Base-by-base conservation (phyloP, 2,888 invertebrate genomes). In the Euzophera pinguis region DNA sequence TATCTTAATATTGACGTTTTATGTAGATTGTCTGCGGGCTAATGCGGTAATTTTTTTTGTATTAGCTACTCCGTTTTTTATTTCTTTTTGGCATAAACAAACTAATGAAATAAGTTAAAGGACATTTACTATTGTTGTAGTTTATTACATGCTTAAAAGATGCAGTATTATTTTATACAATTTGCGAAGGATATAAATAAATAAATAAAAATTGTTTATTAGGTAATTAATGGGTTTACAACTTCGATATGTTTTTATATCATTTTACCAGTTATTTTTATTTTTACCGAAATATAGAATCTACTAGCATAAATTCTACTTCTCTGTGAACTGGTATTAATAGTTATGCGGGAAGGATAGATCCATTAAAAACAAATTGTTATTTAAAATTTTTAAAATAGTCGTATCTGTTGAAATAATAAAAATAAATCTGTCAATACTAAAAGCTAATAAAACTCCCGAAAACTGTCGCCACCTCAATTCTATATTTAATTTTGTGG, bases 391-490 rank as follows among this genome's bases (percentile, higher is more conserved):
- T 22, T 22, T 16, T 45, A 6, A 10, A 14, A 12, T 45, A 32
- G 45, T 32, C 9, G 13, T 10, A 1, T 8, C 32, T 10, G 45
- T 12, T 45, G 5, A 12, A 45, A 14, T 45, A 45, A 45, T 45
- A 45, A 45, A 45, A 45, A 45, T 45, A 45, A 45, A 45, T 45
- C 45, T 45, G 45, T 45, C 45, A 16, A 8, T 1, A 45, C 14
- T 9, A 32, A 3, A 2, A 45, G 45, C 45, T 32, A 45, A 45
- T 45, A 45, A 43, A 29, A 2, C 35, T 3, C 3, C 9, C 45
- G 14, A 32, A 32, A 45, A 53, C 61, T 63, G 64, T 73, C 74
- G 64, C 62, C 58, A 57, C 47, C 59, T 53, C 38, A 8, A 8
- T 16, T 16, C 14, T 38, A 38, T 43, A 29, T 43, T 14, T 32